Conservation (phyloP, 2,888 invertebrate species). For the Anarsia innoxiella region DNA sequence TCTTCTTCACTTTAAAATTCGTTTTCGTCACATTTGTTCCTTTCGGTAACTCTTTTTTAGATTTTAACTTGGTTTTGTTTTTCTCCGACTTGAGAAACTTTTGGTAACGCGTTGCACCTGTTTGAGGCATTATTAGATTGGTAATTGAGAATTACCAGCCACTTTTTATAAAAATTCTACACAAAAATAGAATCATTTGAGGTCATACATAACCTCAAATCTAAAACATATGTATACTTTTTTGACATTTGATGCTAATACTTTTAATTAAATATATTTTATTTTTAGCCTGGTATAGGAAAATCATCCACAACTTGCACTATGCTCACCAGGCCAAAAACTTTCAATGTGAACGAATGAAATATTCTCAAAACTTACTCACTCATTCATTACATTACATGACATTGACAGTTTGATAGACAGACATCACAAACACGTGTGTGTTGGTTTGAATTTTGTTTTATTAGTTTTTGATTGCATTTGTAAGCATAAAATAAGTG, state of each 20-base stretch:
- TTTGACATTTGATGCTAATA: slow-evolving; percentile 14
- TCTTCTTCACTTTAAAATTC: slow-evolving; percentile 91
- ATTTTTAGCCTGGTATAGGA: too few relatives aligned
- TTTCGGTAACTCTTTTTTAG: slow-evolving; percentile 86
- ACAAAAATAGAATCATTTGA: too few relatives aligned
- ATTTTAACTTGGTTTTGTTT: slow-evolving; percentile 91
- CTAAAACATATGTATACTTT: too few relatives aligned
- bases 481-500: not conserved
- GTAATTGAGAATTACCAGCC: too few relatives aligned
- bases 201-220: too few relatives aligned
- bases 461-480: slow-evolving; percentile 1
- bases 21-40: slow-evolving; percentile 93
- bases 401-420: too few relatives aligned
- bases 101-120: slow-evolving; percentile 77
- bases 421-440: not conserved
- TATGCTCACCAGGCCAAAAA: too few relatives aligned
- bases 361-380: too few relatives aligned
- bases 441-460: not conserved
- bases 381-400: not conserved
- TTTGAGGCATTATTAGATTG: slow-evolving; percentile 70
- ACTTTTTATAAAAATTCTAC: too few relatives aligned
- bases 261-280: not conserved
- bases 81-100: slow-evolving; percentile 89
- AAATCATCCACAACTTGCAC: too few relatives aligned
- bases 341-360: too few relatives aligned